Evolutionary conservation across 2,888 invertebrate species (phyloP).

Genomic region (Polia nebulosa): DNA sequence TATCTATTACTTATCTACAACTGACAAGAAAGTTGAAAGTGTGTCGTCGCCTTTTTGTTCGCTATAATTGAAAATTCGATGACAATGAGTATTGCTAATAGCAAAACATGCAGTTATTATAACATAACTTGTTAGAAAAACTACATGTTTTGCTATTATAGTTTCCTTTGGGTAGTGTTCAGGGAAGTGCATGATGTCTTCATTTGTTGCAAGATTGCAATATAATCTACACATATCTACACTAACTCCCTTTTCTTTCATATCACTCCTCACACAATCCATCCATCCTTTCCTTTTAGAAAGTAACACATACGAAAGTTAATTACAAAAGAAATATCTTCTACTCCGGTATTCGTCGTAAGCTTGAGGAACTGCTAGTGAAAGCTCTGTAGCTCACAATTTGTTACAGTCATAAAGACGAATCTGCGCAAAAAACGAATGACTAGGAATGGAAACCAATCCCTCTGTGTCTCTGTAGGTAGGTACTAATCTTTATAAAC

Average conservation of each 20-base stretch:
- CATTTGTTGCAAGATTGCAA: background rate
- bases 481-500: background rate
- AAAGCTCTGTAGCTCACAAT: background rate
- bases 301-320: background rate
- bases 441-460: conserved; percentile 7
- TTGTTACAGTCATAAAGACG: background rate
- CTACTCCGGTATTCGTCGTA: background rate
- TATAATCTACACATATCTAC: no score
- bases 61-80: conserved; percentile 28
- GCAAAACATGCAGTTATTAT: no score
- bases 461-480: background rate
- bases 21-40: conserved; percentile 17
- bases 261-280: no score
- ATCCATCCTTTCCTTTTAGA: no score
- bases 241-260: no score
- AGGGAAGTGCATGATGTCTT: conserved; percentile 12
- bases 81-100: conserved; percentile 12
- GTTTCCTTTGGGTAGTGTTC: background rate
- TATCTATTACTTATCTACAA: conserved; percentile 11
- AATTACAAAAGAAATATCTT: background rate
- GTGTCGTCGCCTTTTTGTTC: conserved; percentile 39
- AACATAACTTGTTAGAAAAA: conserved; percentile 20
- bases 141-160: background rate
- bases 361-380: background rate
- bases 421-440: conserved; percentile 3